Evolutionary conservation across 2,888 invertebrate species (phyloP), one percentile per base, ranked within the genome.

Genomic region (Calameuta pallipes): DNA sequence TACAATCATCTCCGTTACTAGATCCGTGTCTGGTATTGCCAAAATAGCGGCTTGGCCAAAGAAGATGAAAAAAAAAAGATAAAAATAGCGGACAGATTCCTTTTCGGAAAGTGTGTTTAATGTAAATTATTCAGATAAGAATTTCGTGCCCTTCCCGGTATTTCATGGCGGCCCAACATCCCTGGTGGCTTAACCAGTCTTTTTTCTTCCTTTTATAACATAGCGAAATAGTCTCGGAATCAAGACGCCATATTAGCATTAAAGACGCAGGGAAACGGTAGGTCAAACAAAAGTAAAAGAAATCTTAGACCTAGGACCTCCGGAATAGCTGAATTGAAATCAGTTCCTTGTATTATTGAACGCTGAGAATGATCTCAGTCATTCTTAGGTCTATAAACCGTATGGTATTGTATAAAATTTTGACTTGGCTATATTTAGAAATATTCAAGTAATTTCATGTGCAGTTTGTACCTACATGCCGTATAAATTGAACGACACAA

Each of bases 241-340:
- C 86, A 86, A 82, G 85, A 81, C 87, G 86, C 88, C 23, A 23
- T 56, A 89, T 90, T 90, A 89, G 89, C 90, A 90, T 90, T 84
- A 82, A 83, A 85, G 85, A 85, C 85, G 85, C 82, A 85, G 82
- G 80, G 81, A 80, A 83, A 82, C 79, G 81, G 82, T 78, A 35
- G 13, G 23, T 69, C 41, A 36, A 73, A 71, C 79, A 82, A 82
- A 6, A 56, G 23, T 56, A 74, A 75, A 70, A 35, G 79, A 70
- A 77, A 77, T 69, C 37, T 79, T 75, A 73, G 56, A 69, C 77
- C 71, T 75, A 76, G 77, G 76, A 79, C 78, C 80, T 79, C 79
- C 56, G 56, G 82, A 86, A 85, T 87, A 84, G 87, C 86, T 86
- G 87, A 85, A 87, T 86, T 83, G 81, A 81, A 86, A 88, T 87